phyloP scores from a whole-genome alignment of 1,140 invertebrate species.

The Drosophila chauvacae region DNA sequence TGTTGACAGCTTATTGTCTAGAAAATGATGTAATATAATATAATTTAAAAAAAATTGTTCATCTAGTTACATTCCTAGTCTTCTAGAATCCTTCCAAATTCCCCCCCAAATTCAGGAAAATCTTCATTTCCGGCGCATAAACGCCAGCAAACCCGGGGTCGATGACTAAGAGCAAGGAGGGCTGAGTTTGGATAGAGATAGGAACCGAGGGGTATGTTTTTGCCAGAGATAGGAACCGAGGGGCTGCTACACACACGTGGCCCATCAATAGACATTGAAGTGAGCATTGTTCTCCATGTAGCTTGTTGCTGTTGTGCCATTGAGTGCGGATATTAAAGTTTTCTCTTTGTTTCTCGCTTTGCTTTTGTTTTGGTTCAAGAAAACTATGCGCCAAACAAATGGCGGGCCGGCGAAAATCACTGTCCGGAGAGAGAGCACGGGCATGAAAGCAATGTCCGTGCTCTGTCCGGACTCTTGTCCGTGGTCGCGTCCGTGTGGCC shows the following conservation, averaged over 20 bases:
- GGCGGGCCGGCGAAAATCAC: slow-evolving; percentile 58
- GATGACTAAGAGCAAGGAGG: slow-evolving; percentile 9
- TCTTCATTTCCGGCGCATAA: slow-evolving; percentile 29
- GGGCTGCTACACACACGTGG: slow-evolving; percentile 39
- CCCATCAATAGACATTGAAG: slow-evolving; percentile 74
- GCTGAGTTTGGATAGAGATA: background rate
- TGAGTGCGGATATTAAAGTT: slow-evolving; percentile 69
- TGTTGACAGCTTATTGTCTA: no score
- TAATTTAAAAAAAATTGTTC: no score
- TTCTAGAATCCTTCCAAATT: background rate
- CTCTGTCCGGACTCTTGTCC: slow-evolving; percentile 11
- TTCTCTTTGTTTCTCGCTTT: slow-evolving; percentile 46
- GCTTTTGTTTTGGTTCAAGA: slow-evolving; percentile 52
- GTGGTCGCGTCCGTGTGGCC: slow-evolving; percentile 54
- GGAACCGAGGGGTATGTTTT: slow-evolving; percentile 1
- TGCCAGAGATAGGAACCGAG: slow-evolving; percentile 12
- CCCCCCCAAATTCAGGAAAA: slow-evolving; percentile 5
- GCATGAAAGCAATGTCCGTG: slow-evolving; percentile 59
- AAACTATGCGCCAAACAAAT: slow-evolving; percentile 63
- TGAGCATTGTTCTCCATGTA: slow-evolving; percentile 44
- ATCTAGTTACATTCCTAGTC: background rate
- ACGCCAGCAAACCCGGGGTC: slow-evolving; percentile 11
- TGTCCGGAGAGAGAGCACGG: slow-evolving; percentile 41
- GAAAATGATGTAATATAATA: no score
- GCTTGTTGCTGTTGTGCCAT: slow-evolving; percentile 53